These are phyloP conservation scores for Scopus umbretta DNA, from an alignment of 2,113 vertebrate genomes.

Conservation along the genomic window DNA sequence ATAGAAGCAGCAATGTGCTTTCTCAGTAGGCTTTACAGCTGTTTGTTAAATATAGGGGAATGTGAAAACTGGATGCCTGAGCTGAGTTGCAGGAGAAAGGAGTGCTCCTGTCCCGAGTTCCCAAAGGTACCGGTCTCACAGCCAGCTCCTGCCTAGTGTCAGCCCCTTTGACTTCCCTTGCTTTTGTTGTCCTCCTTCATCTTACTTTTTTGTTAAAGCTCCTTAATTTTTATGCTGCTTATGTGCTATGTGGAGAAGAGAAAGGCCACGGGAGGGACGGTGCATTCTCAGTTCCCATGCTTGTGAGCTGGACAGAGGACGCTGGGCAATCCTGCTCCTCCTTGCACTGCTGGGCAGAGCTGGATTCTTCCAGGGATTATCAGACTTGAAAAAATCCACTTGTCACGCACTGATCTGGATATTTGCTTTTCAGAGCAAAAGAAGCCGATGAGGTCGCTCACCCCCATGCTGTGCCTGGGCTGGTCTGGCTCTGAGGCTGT, in stretches of 20 bases:
- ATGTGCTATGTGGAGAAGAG: not conserved
- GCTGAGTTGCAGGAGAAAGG: not conserved
- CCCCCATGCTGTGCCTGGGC: not conserved
- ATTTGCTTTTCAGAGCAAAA: not conserved
- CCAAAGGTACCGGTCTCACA: not conserved
- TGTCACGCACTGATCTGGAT: not conserved
- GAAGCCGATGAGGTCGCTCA: rapidly evolving
- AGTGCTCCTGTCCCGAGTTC: not conserved
- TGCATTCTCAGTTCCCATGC: rapidly evolving
- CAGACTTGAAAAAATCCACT: not conserved
- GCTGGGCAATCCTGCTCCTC: rapidly evolving
- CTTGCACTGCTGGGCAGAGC: not conserved
- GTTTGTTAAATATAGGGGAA: not conserved
- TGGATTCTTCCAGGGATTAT: not conserved
- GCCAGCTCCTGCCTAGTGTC: not conserved
- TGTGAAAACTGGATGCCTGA: not conserved
- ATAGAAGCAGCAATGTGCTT: not conserved
- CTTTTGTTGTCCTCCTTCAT: not conserved
- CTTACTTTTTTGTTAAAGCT: not conserved
- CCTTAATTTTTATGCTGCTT: not conserved
- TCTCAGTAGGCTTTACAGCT: not conserved
- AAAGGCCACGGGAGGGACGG: not conserved
- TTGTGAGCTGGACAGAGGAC: not conserved
- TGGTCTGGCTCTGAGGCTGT: not conserved
- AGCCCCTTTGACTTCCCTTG: not conserved